Base-by-base conservation (phyloP, 2,888 invertebrate genomes). In the Tenthredo distinguenda region DNA sequence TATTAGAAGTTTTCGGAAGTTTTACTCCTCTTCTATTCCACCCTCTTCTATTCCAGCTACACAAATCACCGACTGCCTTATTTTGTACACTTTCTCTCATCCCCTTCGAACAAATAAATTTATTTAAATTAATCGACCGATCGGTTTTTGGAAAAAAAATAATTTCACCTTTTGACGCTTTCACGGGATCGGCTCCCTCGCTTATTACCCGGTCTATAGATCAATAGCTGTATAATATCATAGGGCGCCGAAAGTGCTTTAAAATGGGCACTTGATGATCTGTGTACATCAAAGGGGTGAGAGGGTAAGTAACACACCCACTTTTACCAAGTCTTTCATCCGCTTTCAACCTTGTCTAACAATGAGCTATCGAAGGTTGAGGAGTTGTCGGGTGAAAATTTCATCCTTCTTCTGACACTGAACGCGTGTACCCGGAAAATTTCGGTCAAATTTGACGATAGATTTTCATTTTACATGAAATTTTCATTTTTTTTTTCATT, bases 251-350 rank as follows among this genome's bases (percentile, higher is more conserved):
- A 26, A 62, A 68, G 68, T 68, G 68, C 68, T 68, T 68, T 68
- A 18, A 68, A 68, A 68, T 34, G 68, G 68, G 68, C 34, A 68
- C 68, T 68, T 18, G 68, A 68, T 31, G 34, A 68, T 68, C 68
- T 68, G 34, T 68, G 31, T 34, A 68, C 68, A 68, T 68, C 68
- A 68, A 62, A 62, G 68, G 26, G 68, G 34, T 68, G 68, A 68
- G 5, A 68, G 68, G 68, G 31, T 68, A 68, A 68, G 18, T 34
- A 34, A 68, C 34, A 18, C 34, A 68, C 68, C 62, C 68, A 68
- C 31, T 68, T 68, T 68, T 34, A 5, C 18, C 68, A 68, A 68
- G 18, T 34, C 68, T 68, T 68, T 68, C 15, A 68, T 68, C 68
- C 68, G 68, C 68, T 34, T 47, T 47, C 34, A 68, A 34, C 68